These are phyloP conservation scores for Tillus elongatus DNA, from an alignment of 2,888 invertebrate genomes.

Conservation along the genomic window DNA sequence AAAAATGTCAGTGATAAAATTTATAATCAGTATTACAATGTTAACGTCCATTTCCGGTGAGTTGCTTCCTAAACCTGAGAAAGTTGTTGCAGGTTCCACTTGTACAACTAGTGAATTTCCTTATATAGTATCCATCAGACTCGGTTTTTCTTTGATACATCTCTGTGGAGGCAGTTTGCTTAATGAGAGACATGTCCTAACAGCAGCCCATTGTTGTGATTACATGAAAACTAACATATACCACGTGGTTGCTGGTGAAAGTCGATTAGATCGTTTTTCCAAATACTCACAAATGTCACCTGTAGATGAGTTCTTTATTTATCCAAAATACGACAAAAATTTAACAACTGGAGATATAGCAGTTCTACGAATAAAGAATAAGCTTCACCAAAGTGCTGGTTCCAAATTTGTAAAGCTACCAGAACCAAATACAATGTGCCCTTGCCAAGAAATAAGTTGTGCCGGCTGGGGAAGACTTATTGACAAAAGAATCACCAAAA, in stretches of 20 bases:
- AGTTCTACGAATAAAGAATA: not conserved
- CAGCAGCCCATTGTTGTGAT: conserved; percentile 4
- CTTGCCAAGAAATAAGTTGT: not conserved
- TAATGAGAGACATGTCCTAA: not conserved
- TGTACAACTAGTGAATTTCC: not conserved
- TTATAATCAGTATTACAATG: too few relatives aligned
- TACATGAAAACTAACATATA: not conserved
- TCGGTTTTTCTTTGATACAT: not conserved
- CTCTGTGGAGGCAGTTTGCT: not conserved
- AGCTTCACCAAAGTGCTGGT: not conserved
- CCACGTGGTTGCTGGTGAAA: not conserved
- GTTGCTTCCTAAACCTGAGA: too few relatives aligned
- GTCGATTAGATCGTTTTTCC: not conserved
- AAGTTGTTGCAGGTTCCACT: not conserved
- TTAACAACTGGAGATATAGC: not conserved
- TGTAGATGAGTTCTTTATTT: not conserved
- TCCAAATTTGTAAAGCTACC: not conserved
- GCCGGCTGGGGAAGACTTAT: not conserved
- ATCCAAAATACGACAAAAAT: not conserved
- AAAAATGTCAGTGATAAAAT: too few relatives aligned
- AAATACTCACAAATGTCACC: not conserved
- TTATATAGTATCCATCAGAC: not conserved
- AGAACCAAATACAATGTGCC: not conserved
- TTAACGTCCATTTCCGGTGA: too few relatives aligned
- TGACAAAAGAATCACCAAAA: not conserved